A percentile compares a stretch with the other conserved stretches of the same genome.
phyloP scores from a whole-genome alignment of 2,888 invertebrate genomes.

The Drosophila vallismaia region DNA sequence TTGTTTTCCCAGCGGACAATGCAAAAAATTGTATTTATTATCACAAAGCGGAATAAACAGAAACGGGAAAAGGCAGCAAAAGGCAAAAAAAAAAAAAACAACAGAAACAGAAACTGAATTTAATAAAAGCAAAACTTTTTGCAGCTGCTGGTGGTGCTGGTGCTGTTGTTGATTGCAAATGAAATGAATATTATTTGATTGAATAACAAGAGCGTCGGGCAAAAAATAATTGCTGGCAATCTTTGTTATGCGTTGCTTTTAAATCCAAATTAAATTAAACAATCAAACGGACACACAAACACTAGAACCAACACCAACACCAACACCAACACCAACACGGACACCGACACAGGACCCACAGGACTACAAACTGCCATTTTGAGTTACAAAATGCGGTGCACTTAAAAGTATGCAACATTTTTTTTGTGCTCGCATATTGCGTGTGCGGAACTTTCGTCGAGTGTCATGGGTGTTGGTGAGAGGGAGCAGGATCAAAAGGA shows the following conservation, averaged over 20 bases:
- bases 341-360: conserved; percentile 4
- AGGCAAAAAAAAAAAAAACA: background rate
- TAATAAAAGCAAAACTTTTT: conserved; percentile 36
- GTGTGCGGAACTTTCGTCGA: conserved; percentile 47
- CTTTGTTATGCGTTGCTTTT: conserved; percentile 44
- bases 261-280: conserved; percentile 68
- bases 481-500: background rate
- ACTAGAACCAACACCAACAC: conserved; percentile 14
- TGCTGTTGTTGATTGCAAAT: conserved; percentile 44
- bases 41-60: conserved; percentile 38
- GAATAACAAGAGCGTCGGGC: conserved; percentile 33
- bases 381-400: conserved; percentile 68
- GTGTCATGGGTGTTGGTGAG: conserved; percentile 11
- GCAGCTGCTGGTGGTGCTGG: conserved; percentile 12
- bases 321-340: conserved; percentile 16
- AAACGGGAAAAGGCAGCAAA: conserved; percentile 8
- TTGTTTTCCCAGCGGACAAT: conserved; percentile 20
- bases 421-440: conserved; percentile 27
- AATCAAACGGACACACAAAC: conserved; percentile 32
- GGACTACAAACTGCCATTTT: conserved; percentile 64
- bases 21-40: conserved; percentile 42
- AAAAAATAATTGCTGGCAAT: conserved; percentile 44
- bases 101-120: conserved; percentile 40
- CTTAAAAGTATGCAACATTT: conserved; percentile 67
- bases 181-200: conserved; percentile 46